phyloP scores from a whole-genome alignment of 2,797 vertebrate species.

The Hypotaenidia okinawae region DNA sequence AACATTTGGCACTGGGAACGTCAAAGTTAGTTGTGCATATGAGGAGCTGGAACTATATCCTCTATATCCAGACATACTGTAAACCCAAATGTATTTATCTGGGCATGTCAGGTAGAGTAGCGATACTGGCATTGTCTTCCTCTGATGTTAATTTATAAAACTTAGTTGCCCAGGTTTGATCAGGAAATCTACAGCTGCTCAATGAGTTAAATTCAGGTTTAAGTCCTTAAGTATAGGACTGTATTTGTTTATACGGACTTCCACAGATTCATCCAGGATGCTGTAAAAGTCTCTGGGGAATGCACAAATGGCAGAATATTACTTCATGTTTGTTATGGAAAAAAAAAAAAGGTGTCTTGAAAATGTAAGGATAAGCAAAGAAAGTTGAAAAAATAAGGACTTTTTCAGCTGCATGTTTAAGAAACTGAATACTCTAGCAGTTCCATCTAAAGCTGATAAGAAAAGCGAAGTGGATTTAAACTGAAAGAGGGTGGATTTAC shows the following conservation, averaged over 20 bases:
- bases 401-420: not conserved
- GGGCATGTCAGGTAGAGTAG: not conserved
- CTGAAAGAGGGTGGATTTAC: too few species aligned
- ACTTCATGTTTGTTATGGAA: not conserved
- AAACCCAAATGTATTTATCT: rapidly evolving
- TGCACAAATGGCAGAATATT: not conserved
- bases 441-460: not conserved
- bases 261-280: not conserved
- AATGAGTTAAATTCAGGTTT: not conserved
- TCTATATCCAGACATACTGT: not conserved
- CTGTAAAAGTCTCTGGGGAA: not conserved
- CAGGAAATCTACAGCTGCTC: not conserved
- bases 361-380: not conserved
- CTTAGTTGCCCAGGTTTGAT: not conserved
- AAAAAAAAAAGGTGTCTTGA: not conserved
- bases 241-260: not conserved
- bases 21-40: not conserved
- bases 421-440: not conserved
- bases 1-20: not conserved
- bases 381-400: not conserved
- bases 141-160: not conserved
- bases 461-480: too few species aligned
- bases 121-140: not conserved
- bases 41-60: not conserved
- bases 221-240: not conserved